Base-by-base conservation (phyloP, 1,140 invertebrate genomes). In the Papilio glaucus region DNA sequence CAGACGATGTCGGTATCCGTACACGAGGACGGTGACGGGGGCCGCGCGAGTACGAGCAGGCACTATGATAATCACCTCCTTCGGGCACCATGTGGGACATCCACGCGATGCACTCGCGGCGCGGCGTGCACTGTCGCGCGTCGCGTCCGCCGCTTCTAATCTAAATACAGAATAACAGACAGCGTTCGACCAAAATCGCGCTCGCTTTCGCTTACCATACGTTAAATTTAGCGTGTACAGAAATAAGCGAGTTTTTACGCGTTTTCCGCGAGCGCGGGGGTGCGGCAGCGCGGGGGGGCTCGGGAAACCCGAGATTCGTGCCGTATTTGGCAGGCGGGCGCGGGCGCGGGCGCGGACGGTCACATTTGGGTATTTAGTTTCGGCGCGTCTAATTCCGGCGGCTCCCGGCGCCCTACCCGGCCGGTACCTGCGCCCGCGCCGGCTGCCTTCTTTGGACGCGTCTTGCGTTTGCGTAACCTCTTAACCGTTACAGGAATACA, bases 161-260 rank as follows among this genome's bases (percentile, higher is more conserved):
- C 90, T 92, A 91, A 91, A 92, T 90, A 89, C 85, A n/a, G n/a
- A n/a, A n/a, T n/a, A n/a, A n/a, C n/a, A 92, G 90, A 86, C 90
- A 91, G 72, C 82, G 80, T 82, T 74, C 83, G 81, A 89, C 90
- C 90, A 92, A 92, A 92, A 90, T 88, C 87, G 73, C 89, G 85
- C 89, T 89, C 84, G 89, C 88, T 90, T 92, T 91, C 87, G 78
- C 86, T 86, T 90, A 88, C 82, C 85, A 90, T 87, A 90, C 88
- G 88, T 89, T 92, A 92, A 90, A 89, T 90, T 90, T 92, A 92
- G 90, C 90, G 89, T 85, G 81, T 85, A 90, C 90, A 85, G 85
- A 92, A 92, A 92, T 92, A 92, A 91, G 90, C 88, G 81, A 78
- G 84, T 86, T 90, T 90, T 92, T 92, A 91, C 90, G 88, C 88